Base-by-base conservation (phyloP, 2,888 invertebrate species). In the Drosophila diplacantha region DNA sequence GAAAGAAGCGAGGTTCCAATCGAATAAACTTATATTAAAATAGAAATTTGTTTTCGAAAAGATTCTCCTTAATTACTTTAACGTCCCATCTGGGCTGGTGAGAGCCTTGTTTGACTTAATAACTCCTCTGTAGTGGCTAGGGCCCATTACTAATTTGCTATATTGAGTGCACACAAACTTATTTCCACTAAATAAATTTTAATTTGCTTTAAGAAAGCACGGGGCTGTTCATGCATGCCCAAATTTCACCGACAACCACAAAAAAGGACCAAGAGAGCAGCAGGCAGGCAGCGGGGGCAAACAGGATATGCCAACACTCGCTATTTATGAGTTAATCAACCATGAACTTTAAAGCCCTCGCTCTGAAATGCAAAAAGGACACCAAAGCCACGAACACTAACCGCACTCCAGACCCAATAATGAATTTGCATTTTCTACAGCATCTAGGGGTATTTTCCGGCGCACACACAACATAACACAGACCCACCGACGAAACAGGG, bases 371-470 rank as follows among this genome's bases (percentile, higher is more conserved):
- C 32, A 62, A 66, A 61, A 61, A 61, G 61, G 60, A 61, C 61
- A 51, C 29, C 51, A 62, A 62, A 61, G 63, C 61, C 61, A 66
- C 67, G 29, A 49, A 34, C 66, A 56, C 49, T 49, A 44, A 37
- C 57, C 66, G 57, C 44, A 35, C 38, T 50, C 37, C 37, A 66
- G 57, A 57, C 57, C 56, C 57, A 66, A 68, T 70, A 72, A 74
- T 78, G 77, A 78, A 74, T 82, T 64, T 68, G 83, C 77, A 72
- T 62, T 67, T 81, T 82, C 57, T 41, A 57, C 57, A 49, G 51
- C 63, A 55, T 66, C 54, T 41, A 57, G 29, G 41, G 55, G 52
- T 55, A 44, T 57, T 66, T 69, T 74, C 47, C 66, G 49, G 59
- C 51, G 14, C 39, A 29, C 24, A 20, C 18, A 29, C 47, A 58